phyloP scores from a whole-genome alignment of 2,113 vertebrate species.

The Opisthocomus hoazin region DNA sequence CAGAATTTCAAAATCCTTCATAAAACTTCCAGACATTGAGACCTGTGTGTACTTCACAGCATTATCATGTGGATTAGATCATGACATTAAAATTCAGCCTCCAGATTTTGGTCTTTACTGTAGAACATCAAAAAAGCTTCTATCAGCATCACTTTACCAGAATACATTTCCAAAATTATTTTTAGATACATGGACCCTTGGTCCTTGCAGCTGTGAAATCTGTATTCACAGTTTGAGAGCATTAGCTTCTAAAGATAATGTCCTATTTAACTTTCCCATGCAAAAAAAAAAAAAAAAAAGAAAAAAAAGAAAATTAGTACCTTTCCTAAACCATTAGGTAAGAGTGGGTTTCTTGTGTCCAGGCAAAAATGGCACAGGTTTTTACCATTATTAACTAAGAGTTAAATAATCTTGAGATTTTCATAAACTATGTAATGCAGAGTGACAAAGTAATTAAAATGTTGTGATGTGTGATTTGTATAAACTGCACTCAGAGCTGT shows the following conservation, averaged over 20 bases:
- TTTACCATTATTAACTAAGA: not conserved
- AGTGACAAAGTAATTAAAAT: conserved; percentile 32
- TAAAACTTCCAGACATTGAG: not conserved
- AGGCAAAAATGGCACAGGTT: not conserved
- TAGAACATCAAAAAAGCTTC: not conserved
- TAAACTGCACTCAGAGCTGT: not conserved
- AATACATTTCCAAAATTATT: not conserved
- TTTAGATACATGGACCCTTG: not conserved
- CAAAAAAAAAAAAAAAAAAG: not conserved
- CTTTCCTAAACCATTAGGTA: not conserved
- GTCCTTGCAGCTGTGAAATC: not conserved
- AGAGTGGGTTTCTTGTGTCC: not conserved
- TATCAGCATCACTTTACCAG: not conserved
- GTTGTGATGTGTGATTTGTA: not conserved
- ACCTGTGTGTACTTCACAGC: not conserved
- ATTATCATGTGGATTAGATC: not conserved
- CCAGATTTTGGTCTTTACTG: not conserved
- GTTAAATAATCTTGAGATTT: conserved; percentile 14
- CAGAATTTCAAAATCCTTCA: not conserved
- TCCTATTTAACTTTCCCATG: not conserved
- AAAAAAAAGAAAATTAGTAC: not conserved
- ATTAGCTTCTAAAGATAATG: not conserved
- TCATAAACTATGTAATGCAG: not conserved
- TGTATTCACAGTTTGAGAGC: not conserved
- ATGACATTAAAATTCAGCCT: not conserved